Evolutionary conservation across 2,888 invertebrate genomes (phyloP).

Genomic region (Fragum whitleyi): DNA sequence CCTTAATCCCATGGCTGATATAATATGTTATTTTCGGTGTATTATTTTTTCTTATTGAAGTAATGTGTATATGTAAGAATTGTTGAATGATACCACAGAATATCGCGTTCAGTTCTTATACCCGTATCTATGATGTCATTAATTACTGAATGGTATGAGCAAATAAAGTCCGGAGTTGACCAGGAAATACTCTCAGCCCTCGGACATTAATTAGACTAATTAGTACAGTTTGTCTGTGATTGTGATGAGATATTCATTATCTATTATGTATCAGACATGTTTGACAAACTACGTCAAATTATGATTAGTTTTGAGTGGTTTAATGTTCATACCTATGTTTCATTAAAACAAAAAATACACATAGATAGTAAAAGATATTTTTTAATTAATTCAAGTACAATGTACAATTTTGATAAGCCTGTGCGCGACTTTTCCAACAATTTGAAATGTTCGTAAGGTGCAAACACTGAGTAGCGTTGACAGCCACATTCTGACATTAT

Average conservation of each 20-base stretch:
- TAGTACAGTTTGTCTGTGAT: too few relatives aligned
- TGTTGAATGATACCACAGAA: not conserved
- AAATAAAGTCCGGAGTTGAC: slow-evolving; percentile 10
- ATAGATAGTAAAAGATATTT: too few relatives aligned
- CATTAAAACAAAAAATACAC: too few relatives aligned
- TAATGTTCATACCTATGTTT: too few relatives aligned
- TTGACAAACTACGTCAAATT: not conserved
- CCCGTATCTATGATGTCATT: not conserved
- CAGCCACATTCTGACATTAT: too few relatives aligned
- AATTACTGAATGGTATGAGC: not conserved
- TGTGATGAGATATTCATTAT: not conserved
- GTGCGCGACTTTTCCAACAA: too few relatives aligned
- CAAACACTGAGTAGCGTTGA: too few relatives aligned
- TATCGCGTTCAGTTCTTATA: not conserved
- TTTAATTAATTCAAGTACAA: too few relatives aligned
- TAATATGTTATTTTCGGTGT: not conserved
- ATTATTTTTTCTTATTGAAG: not conserved
- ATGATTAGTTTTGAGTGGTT: not conserved
- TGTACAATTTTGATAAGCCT: too few relatives aligned
- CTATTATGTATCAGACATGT: not conserved
- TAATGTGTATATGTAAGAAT: not conserved
- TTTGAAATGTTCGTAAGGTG: too few relatives aligned
- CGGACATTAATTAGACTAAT: not conserved
- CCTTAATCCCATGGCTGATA: not conserved
- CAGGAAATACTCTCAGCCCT: not conserved